Percentiles rank a stretch among this genome's conserved stretches.
Evolutionary conservation across 1,140 invertebrate species (phyloP).

Genomic region (Neodiprion virginianus): DNA sequence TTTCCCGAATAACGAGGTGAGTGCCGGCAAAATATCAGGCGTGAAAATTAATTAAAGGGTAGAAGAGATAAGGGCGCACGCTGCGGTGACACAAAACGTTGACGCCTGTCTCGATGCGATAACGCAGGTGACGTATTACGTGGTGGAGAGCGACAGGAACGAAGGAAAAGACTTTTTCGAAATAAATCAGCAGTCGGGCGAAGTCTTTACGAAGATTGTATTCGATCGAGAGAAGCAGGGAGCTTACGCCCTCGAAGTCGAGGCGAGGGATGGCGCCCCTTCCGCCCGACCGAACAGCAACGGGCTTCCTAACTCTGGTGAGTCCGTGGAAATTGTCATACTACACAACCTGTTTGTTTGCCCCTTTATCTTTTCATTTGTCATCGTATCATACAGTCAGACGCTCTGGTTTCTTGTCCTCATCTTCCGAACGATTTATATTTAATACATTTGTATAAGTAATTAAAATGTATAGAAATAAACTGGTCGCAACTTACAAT

Average conservation of each 20-base stretch:
- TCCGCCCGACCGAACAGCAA: slow-evolving; percentile 91
- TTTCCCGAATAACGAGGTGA: slow-evolving; percentile 91
- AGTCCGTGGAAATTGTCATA: slow-evolving; percentile 43
- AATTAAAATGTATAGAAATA: too few relatives aligned
- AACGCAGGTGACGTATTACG: slow-evolving; percentile 85
- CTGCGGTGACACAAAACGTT: background rate
- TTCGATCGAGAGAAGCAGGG: slow-evolving; percentile 95
- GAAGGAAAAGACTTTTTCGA: slow-evolving; percentile 94
- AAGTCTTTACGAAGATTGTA: slow-evolving; percentile 91
- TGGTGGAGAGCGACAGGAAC: slow-evolving; percentile 87
- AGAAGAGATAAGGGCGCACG: background rate
- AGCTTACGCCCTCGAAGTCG: slow-evolving; percentile 92
- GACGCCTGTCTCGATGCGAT: background rate
- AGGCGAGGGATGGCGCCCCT: slow-evolving; percentile 90
- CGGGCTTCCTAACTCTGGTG: slow-evolving; percentile 91
- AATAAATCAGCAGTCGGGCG: slow-evolving; percentile 91
- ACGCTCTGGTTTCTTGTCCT: too few relatives aligned
- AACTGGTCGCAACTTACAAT: too few relatives aligned
- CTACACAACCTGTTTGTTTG: background rate
- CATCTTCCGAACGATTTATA: too few relatives aligned
- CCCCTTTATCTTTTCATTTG: slow-evolving; percentile 27
- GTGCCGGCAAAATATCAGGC: slow-evolving; percentile 40
- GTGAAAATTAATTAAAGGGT: too few relatives aligned
- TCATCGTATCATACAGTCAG: background rate
- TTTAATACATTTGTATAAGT: too few relatives aligned